Evolutionary conservation across 2,888 invertebrate species (phyloP), one percentile per base, ranked within the genome.

Genomic region (Carcina quercana): DNA sequence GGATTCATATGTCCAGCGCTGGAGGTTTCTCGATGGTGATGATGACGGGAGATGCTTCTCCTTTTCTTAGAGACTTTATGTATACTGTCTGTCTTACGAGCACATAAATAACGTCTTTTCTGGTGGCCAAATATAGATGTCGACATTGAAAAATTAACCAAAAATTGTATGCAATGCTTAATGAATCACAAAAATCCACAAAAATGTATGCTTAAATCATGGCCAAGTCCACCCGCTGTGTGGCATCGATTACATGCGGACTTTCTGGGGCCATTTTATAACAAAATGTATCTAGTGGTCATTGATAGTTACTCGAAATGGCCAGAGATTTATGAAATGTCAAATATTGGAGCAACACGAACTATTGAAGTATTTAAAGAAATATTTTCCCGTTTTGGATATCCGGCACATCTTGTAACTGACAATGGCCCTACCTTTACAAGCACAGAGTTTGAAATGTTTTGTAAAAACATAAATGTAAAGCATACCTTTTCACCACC

Each of bases 281-380:
- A 11, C 2, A 41, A 38, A 36, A 41, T 34, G 34, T 38, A 21
- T 24, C 14, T 38, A 19, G 25, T 41, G 7, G n/a, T 38, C 2
- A 14, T 41, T 7, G 38, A 41, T 25, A 29, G 28, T 24, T 38
- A 33, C 13, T 26, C 29, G 7, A 35, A 35, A 13, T 38, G 38
- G 41, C 37, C 41, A 3, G 35, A 36, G 20, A 19, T 30, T n/a
- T 38, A 30, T 39, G n/a, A 21, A 12, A 39, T 42, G 35, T 7
- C 17, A n/a, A 39, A 33, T 22, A 39, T 39, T 12, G 17, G 10
- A 5, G 11, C 15, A 26, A 17, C 2, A 2, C 3, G 5, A n/a
- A 37, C 37, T 19, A 38, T 38, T 20, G 24, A 33, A 20, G 12
- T 6, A 25, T 38, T 40, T 25, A 37, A 40, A 31, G 7, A 19